Evolutionary conservation across 2,888 invertebrate species (phyloP).

Genomic region (Clunio marinus): DNA sequence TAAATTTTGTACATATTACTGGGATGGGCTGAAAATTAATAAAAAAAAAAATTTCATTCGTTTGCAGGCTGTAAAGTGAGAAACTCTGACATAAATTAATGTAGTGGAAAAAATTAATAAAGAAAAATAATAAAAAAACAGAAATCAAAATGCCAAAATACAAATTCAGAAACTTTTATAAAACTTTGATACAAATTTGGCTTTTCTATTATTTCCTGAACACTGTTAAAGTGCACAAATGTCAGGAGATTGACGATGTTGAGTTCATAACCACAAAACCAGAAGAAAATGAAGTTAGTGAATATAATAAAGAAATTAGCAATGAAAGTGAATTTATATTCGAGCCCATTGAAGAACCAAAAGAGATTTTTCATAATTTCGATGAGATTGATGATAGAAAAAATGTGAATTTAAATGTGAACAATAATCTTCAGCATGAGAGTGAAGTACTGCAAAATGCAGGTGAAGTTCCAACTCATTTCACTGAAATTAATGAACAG

Average conservation of each 20-base stretch:
- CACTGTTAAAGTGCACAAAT: conserved; percentile 24
- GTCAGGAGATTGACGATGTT: conserved; percentile 19
- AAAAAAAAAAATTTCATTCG: neutral
- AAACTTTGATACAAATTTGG: conserved; percentile 20
- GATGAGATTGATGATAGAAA: conserved; percentile 25
- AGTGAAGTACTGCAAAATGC: neutral
- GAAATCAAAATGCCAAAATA: conserved; percentile 32
- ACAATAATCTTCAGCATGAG: conserved; percentile 32
- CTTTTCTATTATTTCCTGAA: conserved; percentile 30
- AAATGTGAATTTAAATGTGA: conserved; percentile 29
- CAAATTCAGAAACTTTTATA: conserved; percentile 18
- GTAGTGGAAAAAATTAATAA: neutral
- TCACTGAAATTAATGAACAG: conserved; percentile 15
- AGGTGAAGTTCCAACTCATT: neutral
- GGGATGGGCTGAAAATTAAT: neutral
- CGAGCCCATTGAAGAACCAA: conserved; percentile 20
- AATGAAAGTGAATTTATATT: conserved; percentile 19
- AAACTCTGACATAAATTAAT: neutral
- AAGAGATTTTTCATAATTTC: neutral
- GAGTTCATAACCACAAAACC: conserved; percentile 14
- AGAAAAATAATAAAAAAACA: neutral
- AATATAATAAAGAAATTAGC: neutral
- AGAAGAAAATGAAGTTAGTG: conserved; percentile 29
- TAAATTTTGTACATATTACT: neutral
- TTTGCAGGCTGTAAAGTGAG: conserved; percentile 17